Conservation (phyloP, 2,113 vertebrate genomes). For the Noctilio leporinus region DNA sequence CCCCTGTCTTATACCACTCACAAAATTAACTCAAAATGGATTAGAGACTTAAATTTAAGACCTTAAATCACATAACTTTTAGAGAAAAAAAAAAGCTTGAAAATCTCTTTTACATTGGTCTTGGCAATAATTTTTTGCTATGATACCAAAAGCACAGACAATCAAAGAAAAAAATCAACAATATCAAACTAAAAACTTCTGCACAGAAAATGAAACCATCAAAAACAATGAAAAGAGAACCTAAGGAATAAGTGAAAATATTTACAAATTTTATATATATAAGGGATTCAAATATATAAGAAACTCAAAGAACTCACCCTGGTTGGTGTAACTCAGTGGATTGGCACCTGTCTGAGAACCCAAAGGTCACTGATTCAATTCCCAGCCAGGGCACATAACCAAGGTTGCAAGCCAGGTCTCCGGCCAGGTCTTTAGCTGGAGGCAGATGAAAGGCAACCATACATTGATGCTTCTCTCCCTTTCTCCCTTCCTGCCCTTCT, state of each 20-base stretch:
- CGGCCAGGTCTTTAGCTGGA: no score
- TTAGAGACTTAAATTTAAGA: background rate
- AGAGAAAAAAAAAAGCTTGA: background rate
- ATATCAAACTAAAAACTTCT: background rate
- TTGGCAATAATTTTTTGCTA: background rate
- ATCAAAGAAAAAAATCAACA: background rate
- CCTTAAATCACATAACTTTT: background rate
- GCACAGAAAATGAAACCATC: background rate
- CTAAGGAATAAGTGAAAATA: background rate
- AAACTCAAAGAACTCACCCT: no score
- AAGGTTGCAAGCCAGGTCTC: no score
- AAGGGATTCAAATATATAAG: background rate
- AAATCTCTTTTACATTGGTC: background rate
- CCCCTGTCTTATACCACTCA: background rate
- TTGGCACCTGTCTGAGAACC: no score
- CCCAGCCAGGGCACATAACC: no score
- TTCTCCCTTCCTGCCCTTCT: no score
- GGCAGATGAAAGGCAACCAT: no score
- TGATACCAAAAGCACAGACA: background rate
- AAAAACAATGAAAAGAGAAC: background rate
- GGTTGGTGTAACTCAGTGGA: no score
- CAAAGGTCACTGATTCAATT: no score
- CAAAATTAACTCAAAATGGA: background rate
- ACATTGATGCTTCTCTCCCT: no score
- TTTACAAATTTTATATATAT: background rate